Evolutionary conservation across 2,113 vertebrate species (phyloP).

Genomic region (human): DNA sequence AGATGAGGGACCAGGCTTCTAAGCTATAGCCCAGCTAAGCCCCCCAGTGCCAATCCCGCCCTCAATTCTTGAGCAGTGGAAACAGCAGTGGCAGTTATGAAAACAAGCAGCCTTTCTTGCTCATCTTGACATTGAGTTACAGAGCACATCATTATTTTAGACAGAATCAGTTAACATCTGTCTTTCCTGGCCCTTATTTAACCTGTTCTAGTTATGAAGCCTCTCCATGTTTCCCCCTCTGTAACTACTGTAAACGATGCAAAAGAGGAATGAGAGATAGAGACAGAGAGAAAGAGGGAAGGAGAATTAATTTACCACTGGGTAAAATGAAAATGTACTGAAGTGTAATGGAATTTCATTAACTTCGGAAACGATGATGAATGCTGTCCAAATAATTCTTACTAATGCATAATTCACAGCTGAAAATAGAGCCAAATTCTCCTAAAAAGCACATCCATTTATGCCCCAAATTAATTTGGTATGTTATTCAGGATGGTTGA

Average conservation of each 20-base stretch:
- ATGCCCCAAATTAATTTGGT: conserved; percentile 75
- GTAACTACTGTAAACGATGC: conserved; percentile 72
- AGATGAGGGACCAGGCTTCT: background rate
- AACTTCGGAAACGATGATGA: conserved; percentile 75
- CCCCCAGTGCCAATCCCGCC: background rate
- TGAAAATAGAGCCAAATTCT: conserved; percentile 77
- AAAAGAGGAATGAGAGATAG: conserved; percentile 58
- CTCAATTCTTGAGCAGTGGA: conserved; percentile 23
- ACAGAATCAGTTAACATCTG: conserved; percentile 53
- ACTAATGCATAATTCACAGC: conserved; percentile 75
- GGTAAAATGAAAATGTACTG: conserved; percentile 67
- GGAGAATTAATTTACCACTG: conserved; percentile 74
- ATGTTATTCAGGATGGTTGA: conserved; percentile 68
- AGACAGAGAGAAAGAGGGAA: conserved; percentile 64
- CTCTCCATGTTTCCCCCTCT: conserved; percentile 41
- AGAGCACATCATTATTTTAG: background rate
- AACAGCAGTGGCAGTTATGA: conserved; percentile 34
- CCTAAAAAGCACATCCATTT: conserved; percentile 74
- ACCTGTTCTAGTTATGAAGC: conserved; percentile 53
- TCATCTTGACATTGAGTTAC: conserved; percentile 8
- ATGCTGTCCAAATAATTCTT: conserved; percentile 76
- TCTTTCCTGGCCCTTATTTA: conserved; percentile 65
- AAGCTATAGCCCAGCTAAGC: background rate
- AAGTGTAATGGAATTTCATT: conserved; percentile 74
- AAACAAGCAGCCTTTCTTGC: conserved; percentile 33